Evolutionary conservation across 2,888 invertebrate species (phyloP), one percentile per base, ranked within the genome.

Genomic region (Palloptera scutellata): DNA sequence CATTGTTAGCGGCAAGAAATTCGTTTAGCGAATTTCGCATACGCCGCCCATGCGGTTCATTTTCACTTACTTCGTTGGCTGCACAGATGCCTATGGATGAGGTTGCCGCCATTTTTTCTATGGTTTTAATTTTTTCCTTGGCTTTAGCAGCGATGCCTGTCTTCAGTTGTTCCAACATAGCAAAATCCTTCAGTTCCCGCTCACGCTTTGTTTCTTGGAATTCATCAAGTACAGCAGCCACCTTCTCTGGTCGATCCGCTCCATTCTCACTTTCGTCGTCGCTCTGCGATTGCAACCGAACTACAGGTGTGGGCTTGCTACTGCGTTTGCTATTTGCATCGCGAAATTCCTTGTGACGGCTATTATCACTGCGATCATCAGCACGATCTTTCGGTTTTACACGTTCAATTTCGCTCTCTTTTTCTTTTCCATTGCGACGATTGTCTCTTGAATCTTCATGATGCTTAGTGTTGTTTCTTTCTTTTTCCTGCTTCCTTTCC

Each of bases 71-170:
- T 75, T 81, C 81, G 68, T 65, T 68, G 66, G 68, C 59, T n/a
- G 12, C 59, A 30, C 30, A 30, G 12, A 62, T 62, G 11, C 62
- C 69, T n/a, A 57, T 68, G 62, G 70, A 66, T 55, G 73, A 67
- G 42, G 72, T 72, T 60, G 74, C 77, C 57, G 79, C 79, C 78
- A 82, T 79, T 78, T 89, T 89, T 70, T 90, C 89, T 66, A 90
- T 83, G 1, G 87, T 86, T 69, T 80, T 83, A 20, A 84, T 84
- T 73, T 85, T 85, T 78, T 91, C 91, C 76, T 91, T 91, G 1
- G 93, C 92, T 83, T 93, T 91, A 70, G 91, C 87, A 66, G 91
- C 88, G 80, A 89, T 83, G 72, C 89, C 89, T 74, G 89, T 87
- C 75, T 90, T 90, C 10, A 91, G 81, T 70, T 89, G 85, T 77